phyloP scores from a whole-genome alignment of 2,888 invertebrate species.

The Antheraea yamamai region DNA sequence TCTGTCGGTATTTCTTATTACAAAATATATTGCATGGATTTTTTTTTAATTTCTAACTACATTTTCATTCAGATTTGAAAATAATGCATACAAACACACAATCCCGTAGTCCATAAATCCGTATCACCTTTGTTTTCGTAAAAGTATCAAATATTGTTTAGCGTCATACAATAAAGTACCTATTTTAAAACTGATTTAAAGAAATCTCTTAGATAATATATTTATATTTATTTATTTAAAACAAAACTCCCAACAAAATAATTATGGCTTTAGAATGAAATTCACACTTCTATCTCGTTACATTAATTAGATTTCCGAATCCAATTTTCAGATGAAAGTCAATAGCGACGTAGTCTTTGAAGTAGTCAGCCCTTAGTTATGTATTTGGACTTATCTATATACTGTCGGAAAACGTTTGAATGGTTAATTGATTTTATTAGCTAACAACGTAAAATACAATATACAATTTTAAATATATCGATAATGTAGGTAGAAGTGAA shows the following conservation, averaged over 20 bases:
- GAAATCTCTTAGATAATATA: no score
- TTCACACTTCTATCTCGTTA: not conserved
- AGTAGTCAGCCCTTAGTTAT: not conserved
- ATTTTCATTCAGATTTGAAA: no score
- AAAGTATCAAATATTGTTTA: no score
- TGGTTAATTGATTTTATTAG: not conserved
- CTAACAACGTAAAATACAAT: no score
- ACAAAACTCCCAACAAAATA: no score
- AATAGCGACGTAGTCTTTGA: slow-evolving; percentile 3
- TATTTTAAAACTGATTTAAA: no score
- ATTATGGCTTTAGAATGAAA: not conserved
- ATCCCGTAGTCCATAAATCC: not conserved
- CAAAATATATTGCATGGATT: no score
- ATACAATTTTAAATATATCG: not conserved
- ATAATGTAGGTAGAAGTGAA: no score
- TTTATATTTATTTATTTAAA: no score
- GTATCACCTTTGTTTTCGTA: not conserved
- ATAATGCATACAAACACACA: not conserved
- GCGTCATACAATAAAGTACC: no score
- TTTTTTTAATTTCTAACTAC: no score
- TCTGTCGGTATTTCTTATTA: no score
- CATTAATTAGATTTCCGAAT: not conserved
- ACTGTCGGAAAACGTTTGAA: not conserved
- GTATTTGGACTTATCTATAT: not conserved
- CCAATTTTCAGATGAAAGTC: slow-evolving; percentile 5